phyloP scores from a whole-genome alignment of 2,888 invertebrate species.

The Heliconius charithonia region DNA sequence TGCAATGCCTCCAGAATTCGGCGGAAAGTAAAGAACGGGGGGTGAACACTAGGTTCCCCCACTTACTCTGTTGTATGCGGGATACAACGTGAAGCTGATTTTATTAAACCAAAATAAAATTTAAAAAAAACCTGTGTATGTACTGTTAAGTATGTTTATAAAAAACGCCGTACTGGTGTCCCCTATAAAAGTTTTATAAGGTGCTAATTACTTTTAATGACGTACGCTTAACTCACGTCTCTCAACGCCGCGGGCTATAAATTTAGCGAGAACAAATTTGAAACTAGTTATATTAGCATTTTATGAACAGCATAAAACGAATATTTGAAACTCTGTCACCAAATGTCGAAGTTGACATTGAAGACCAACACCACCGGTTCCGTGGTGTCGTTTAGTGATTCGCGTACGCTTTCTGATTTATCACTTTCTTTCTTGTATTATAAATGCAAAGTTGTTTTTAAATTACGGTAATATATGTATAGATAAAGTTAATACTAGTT shows the following conservation, averaged over 20 bases:
- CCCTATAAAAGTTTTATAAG: constrained; percentile 55
- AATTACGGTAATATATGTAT: constrained; percentile 28
- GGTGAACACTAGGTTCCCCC: no score
- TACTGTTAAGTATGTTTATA: not conserved
- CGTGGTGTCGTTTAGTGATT: constrained; percentile 49
- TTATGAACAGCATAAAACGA: constrained; percentile 72
- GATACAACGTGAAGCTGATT: no score
- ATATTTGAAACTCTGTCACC: constrained; percentile 69
- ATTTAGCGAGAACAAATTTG: constrained; percentile 72
- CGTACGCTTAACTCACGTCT: constrained; percentile 54
- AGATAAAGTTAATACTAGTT: constrained; percentile 5
- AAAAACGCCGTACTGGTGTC: not conserved
- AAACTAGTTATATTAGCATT: constrained; percentile 72
- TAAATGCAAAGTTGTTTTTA: constrained; percentile 36
- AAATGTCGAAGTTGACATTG: constrained; percentile 47
- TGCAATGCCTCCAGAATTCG: no score
- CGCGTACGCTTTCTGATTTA: constrained; percentile 49
- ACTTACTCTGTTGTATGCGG: no score
- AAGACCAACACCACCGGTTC: constrained; percentile 52
- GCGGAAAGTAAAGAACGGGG: no score
- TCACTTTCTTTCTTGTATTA: constrained; percentile 40
- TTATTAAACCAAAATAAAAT: not conserved
- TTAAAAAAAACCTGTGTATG: not conserved
- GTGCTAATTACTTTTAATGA: constrained; percentile 69
- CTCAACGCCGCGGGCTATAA: constrained; percentile 62